Evolutionary conservation across 1,140 invertebrate genomes (phyloP), one percentile per base, ranked within the genome.

Genomic region (Drosophila kanapiae): DNA sequence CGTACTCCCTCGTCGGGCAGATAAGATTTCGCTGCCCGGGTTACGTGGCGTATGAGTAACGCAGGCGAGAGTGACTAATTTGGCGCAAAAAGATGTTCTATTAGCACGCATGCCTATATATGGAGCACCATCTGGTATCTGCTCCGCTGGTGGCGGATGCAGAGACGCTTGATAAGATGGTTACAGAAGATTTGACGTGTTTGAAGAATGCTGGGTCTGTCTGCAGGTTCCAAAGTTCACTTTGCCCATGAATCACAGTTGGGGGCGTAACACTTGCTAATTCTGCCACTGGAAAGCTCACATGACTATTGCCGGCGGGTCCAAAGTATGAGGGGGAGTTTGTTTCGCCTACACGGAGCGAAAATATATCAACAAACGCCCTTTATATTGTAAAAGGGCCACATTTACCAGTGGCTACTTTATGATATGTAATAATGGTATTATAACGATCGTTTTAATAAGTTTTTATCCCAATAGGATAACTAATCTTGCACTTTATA

Each of bases 21-120:
- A 72, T 72, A 72, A 72, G 69, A 60, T 72, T 60, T 49, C 42
- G 42, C 37, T 31, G 16, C 31, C 43, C 80, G 68, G 83, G 75
- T 88, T 90, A 81, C 85, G 78, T 81, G 85, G 78, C 85, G 78
- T 82, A 85, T 88, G 84, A 88, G 69, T 88, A 88, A 88, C 76
- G 58, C n/a, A 23, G 23, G 23, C 3, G 13, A 45, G 57, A 38
- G 43, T 65, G 68, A 54, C 57, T 64, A 67, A 67, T 51, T 69
- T 61, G 69, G 75, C 67, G 67, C 43, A 56, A 56, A 14, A 43
- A 69, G 56, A 51, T 29, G 43, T 57, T 69, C 45, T 37, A 56
- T 9, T 54, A 7, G 31, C 13, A 40, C 10, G 3, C 13, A 18
- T 6, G 18, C 10, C 27, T 48, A 59, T 53, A 35, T 77, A 40